Evolutionary conservation across 2,888 invertebrate genomes (phyloP).

Genomic region (Alloscopus bannaensis): DNA sequence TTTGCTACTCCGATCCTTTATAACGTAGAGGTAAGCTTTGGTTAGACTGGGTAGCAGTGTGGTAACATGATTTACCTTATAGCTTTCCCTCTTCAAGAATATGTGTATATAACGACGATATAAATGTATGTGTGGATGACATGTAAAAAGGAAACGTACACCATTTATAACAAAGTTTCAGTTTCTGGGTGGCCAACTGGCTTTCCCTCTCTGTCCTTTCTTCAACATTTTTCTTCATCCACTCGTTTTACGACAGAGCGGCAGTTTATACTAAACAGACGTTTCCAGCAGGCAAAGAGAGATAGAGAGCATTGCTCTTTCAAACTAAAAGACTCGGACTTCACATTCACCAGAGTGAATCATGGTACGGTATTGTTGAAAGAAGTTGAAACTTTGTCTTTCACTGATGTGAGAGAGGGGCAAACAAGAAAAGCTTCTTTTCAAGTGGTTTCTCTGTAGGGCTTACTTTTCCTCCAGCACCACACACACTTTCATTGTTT

Average conservation of each 20-base stretch:
- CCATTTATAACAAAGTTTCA: too few species aligned
- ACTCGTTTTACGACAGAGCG: constrained; percentile 5
- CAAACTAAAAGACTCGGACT: too few species aligned
- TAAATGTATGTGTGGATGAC: not conserved
- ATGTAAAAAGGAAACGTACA: not conserved
- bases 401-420: too few species aligned
- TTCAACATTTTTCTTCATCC: constrained; percentile 9
- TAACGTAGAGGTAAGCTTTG: not conserved
- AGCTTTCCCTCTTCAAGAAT: not conserved
- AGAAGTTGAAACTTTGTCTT: too few species aligned
- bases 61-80: not conserved
- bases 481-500: too few species aligned
- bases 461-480: not conserved
- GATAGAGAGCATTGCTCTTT: too few species aligned
- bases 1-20: constrained; percentile 15
- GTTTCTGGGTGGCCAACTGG: not conserved
- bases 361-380: too few species aligned
- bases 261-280: constrained; percentile 12
- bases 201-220: constrained; percentile 20
- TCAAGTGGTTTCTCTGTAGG: not conserved
- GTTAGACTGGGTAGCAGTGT: not conserved
- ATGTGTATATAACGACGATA: not conserved
- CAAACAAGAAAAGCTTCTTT: too few species aligned
- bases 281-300: not conserved
- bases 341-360: too few species aligned